These are phyloP conservation scores for Berghia stephanieae DNA, from an alignment of 1,140 invertebrate genomes.

Conservation along the genomic window DNA sequence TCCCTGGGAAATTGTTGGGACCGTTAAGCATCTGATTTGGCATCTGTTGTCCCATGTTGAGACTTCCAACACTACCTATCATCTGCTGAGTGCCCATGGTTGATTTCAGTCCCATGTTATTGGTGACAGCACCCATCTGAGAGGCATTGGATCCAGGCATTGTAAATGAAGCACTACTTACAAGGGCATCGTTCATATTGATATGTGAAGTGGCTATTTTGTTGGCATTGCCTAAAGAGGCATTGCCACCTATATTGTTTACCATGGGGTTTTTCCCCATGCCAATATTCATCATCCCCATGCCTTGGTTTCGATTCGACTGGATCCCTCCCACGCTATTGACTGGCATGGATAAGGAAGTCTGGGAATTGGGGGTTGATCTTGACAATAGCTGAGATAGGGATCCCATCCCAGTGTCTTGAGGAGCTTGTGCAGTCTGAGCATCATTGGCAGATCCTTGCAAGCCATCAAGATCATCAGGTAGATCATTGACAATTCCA, in stretches of 20 bases:
- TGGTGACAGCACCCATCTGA: conserved; percentile 28
- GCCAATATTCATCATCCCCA: conserved; percentile 34
- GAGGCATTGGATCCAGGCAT: conserved; percentile 17
- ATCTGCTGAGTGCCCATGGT: conserved; percentile 34
- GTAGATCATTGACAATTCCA: conserved; percentile 76
- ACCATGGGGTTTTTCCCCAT: conserved; percentile 24
- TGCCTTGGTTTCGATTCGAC: conserved; percentile 35
- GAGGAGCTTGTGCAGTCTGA: conserved; percentile 31
- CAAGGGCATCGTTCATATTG: conserved; percentile 22
- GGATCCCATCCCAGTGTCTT: conserved; percentile 51
- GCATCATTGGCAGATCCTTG: conserved; percentile 52
- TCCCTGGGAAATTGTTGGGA: conserved; percentile 51
- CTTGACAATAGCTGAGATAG: conserved; percentile 54
- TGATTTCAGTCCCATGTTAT: conserved; percentile 33
- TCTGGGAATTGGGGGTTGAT: conserved; percentile 44
- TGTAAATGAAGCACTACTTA: conserved; percentile 28
- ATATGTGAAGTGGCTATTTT: conserved; percentile 35
- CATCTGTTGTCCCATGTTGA: conserved; percentile 37
- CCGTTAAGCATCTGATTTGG: conserved; percentile 63
- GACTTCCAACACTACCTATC: conserved; percentile 37
- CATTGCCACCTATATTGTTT: conserved; percentile 30
- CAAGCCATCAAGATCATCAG: conserved; percentile 79
- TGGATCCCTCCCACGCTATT: conserved; percentile 39
- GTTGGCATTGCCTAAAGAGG: conserved; percentile 42
- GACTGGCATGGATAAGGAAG: conserved; percentile 37